A percentile compares a stretch with the other conserved stretches of the same genome.
Evolutionary conservation across 2,113 vertebrate species (phyloP).

Genomic region (Ardeotis arabs): DNA sequence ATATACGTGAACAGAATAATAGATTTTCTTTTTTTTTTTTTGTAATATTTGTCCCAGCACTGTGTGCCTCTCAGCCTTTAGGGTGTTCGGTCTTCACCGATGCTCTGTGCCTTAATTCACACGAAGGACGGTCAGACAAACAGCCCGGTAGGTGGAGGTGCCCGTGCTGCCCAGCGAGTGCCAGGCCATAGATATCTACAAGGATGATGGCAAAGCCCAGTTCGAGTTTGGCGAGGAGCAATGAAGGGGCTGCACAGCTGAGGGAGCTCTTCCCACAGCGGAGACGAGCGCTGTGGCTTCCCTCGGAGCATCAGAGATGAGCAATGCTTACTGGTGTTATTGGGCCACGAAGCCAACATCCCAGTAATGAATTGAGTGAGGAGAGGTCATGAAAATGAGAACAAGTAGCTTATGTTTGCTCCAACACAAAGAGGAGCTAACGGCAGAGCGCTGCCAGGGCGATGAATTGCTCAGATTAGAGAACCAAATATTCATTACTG

Average conservation of each 20-base stretch:
- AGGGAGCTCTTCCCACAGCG: not conserved
- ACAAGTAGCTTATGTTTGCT: not conserved
- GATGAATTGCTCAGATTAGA: not conserved
- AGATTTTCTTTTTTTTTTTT: not conserved
- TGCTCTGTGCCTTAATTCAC: not conserved
- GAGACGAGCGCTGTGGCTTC: fast-evolving
- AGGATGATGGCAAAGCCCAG: not conserved
- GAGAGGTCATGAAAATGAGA: not conserved
- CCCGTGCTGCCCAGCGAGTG: not conserved
- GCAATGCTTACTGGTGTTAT: not conserved
- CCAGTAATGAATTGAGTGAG: not conserved
- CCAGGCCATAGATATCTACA: not conserved
- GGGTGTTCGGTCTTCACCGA: not conserved
- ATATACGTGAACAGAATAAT: not conserved
- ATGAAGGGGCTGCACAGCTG: not conserved
- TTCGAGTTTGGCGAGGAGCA: not conserved
- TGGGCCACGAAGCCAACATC: not conserved
- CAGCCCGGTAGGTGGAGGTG: fast-evolving
- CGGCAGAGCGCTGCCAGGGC: not conserved
- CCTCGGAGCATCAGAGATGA: not conserved
- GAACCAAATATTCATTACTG: not conserved
- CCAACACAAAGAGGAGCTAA: not conserved
- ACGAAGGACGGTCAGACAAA: not conserved
- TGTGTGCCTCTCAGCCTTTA: not conserved
- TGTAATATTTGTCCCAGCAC: too few relatives aligned